These are phyloP conservation scores for Melanostoma scalare DNA, from an alignment of 2,888 invertebrate species.

Conservation along the genomic window DNA sequence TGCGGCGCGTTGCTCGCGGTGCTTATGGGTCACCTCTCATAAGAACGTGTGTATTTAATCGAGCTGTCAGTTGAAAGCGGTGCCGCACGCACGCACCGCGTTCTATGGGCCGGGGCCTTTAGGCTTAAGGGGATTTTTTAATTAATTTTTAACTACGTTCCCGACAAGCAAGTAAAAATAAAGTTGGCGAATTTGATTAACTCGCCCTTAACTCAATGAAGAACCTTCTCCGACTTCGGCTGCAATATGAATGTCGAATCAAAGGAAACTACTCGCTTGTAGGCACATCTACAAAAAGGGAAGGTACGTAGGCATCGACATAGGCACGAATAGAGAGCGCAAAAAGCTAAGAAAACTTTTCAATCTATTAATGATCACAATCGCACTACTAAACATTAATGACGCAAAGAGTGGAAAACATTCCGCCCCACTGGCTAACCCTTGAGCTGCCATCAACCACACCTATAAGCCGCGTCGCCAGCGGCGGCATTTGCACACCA, in stretches of 20 bases:
- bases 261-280: no score
- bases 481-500: neutral
- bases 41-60: no score
- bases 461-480: constrained; percentile 17
- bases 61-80: no score
- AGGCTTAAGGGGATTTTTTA: constrained; percentile 65
- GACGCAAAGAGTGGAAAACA: constrained; percentile 45
- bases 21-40: no score
- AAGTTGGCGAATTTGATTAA: constrained; percentile 61
- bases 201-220: neutral
- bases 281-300: no score
- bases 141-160: constrained; percentile 65
- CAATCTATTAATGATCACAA: constrained; percentile 70
- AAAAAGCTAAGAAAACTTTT: constrained; percentile 46
- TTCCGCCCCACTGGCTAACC: constrained; percentile 40
- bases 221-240: no score
- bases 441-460: constrained; percentile 41
- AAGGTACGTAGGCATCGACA: neutral
- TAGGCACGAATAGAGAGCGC: neutral
- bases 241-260: no score
- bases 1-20: no score
- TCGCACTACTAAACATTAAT: constrained; percentile 68
- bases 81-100: no score
- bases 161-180: constrained; percentile 13
- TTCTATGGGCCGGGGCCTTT: no score